These are phyloP conservation scores for Lordiphosa andalusiaca DNA, from an alignment of 2,888 invertebrate genomes.

Conservation along the genomic window DNA sequence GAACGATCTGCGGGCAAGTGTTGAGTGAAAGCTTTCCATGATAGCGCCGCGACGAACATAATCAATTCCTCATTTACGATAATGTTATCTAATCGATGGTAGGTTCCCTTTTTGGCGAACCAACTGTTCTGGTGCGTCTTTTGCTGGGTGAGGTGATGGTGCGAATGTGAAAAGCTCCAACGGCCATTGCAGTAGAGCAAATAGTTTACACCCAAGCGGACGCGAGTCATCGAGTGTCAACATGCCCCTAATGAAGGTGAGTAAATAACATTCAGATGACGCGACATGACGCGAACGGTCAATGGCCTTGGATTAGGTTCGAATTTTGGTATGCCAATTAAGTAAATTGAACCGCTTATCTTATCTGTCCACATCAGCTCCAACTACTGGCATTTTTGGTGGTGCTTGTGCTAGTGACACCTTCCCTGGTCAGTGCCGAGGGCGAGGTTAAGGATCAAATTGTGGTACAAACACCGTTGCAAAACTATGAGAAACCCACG, in stretches of 20 bases:
- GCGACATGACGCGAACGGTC: neutral
- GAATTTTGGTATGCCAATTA: constrained; percentile 13
- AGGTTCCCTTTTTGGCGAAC: constrained; percentile 15
- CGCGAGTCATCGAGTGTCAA: constrained; percentile 7
- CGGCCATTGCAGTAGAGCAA: constrained; percentile 24
- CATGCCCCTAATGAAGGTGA: constrained; percentile 38
- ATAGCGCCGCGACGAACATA: constrained; percentile 7
- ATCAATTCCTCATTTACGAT: constrained; percentile 40
- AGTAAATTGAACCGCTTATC: constrained; percentile 9
- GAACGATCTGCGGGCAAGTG: neutral
- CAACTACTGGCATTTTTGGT: neutral
- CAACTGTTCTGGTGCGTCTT: neutral
- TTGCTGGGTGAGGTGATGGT: neutral
- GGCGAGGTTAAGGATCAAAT: constrained; percentile 44
- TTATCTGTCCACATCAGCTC: constrained; percentile 8
- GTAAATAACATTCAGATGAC: constrained; percentile 2
- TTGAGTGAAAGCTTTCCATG: constrained; percentile 35
- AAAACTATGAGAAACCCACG: constrained; percentile 72
- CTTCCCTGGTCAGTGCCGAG: neutral
- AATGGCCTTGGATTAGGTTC: constrained; percentile 8
- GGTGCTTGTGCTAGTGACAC: constrained; percentile 13
- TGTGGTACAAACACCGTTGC: constrained; percentile 68
- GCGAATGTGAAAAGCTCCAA: neutral
- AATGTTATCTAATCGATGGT: constrained; percentile 42
- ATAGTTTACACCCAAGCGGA: constrained; percentile 15